These are phyloP conservation scores for Gobionotothen gibberifrons DNA, from an alignment of 2,797 vertebrate species.

Conservation along the genomic window DNA sequence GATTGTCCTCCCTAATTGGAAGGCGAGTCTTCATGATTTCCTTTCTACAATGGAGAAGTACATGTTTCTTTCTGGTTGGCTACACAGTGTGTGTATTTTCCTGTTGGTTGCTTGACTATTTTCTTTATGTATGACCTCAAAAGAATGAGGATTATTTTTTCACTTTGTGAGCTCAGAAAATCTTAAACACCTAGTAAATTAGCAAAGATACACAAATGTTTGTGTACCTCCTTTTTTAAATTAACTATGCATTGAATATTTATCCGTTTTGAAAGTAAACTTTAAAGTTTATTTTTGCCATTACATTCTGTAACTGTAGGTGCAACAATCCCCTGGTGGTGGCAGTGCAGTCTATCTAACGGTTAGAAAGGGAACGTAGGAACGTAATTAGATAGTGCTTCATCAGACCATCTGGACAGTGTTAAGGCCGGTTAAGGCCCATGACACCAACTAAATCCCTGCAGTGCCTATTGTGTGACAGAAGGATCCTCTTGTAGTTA, in stretches of 20 bases:
- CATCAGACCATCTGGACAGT: constrained; percentile 67
- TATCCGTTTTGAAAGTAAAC: not conserved
- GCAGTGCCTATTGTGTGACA: constrained; percentile 35
- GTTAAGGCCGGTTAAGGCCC: constrained; percentile 52
- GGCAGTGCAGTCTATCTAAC: constrained; percentile 53
- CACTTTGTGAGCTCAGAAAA: not conserved
- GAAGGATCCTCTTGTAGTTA: constrained; percentile 17
- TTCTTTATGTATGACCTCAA: no score
- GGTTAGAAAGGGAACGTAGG: constrained; percentile 37
- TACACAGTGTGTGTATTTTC: no score
- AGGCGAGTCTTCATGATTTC: no score
- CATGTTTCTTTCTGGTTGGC: no score
- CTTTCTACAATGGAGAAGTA: no score
- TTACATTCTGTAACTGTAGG: constrained; percentile 14
- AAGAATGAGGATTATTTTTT: not conserved
- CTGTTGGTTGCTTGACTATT: no score
- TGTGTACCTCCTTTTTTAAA: not conserved
- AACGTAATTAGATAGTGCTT: constrained; percentile 70
- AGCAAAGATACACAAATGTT: not conserved
- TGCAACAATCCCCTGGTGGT: constrained; percentile 45
- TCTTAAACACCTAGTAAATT: not conserved
- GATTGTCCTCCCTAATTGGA: no score
- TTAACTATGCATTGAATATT: not conserved
- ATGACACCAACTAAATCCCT: constrained; percentile 65
- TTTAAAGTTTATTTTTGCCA: not conserved